Conservation (phyloP, 92 coral and sea anemone species). For the Zoanthus sansibaricus region DNA sequence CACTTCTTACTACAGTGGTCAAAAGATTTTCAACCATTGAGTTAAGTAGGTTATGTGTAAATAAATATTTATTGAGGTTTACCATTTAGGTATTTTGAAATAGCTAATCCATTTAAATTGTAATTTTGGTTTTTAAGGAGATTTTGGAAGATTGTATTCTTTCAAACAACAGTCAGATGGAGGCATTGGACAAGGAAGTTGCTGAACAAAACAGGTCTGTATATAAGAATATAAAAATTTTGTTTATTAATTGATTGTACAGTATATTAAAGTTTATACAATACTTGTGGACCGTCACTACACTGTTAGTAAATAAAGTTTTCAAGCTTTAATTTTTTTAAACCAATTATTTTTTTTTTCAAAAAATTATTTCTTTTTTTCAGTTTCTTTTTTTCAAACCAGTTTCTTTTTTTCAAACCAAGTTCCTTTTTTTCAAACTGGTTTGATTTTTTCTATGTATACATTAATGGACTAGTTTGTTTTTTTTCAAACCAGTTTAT, state of each 20-base stretch:
- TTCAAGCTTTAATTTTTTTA: neutral
- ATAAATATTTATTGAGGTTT: neutral
- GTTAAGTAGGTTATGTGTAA: neutral
- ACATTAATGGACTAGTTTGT: no score
- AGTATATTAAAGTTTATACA: no score
- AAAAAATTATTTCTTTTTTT: no score
- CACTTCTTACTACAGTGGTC: no score
- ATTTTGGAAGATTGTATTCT: conserved; percentile 67
- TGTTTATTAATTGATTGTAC: neutral
- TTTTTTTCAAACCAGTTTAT: no score
- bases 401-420: no score
- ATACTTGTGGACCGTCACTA: no score
- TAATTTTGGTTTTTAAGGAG: conserved; percentile 54
- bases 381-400: no score
- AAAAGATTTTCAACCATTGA: no score
- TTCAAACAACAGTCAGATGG: conserved; percentile 73
- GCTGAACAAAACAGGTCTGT: conserved; percentile 81
- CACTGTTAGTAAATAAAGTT: neutral
- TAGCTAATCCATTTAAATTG: neutral
- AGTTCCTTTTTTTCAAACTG: no score
- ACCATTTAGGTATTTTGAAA: neutral
- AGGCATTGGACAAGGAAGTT: conserved; percentile 74
- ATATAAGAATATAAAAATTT: neutral
- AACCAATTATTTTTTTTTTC: no score
- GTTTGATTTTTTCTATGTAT: no score